Percentiles rank a stretch among this genome's conserved stretches.
phyloP scores from a whole-genome alignment of 1,140 invertebrate species.

The Platorchestia sp. region DNA sequence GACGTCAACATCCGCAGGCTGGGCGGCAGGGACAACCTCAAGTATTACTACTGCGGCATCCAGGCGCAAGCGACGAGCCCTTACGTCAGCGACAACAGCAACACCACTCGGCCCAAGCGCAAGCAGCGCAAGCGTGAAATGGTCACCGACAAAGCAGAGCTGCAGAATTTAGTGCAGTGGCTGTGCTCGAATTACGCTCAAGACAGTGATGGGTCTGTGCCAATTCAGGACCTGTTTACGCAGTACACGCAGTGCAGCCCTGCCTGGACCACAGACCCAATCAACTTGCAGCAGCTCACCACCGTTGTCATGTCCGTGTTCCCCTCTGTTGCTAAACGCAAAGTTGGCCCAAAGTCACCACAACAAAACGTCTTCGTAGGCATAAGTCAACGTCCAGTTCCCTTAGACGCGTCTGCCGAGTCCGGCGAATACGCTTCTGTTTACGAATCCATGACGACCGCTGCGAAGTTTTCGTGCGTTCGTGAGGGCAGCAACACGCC shows the following conservation, averaged over 20 bases:
- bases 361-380: conserved; percentile 67
- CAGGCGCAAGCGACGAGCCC: conserved; percentile 64
- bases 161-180: conserved; percentile 63
- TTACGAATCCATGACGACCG: conserved; percentile 59
- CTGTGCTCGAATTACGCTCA: conserved; percentile 60
- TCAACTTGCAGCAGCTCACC: conserved; percentile 62
- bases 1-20: conserved; percentile 65
- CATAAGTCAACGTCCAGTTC: conserved; percentile 59
- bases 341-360: conserved; percentile 59
- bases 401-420: conserved; percentile 59
- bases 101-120: conserved; percentile 66
- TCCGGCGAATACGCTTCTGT: conserved; percentile 56
- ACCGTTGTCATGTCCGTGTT: conserved; percentile 63
- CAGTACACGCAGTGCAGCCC: conserved; percentile 62
- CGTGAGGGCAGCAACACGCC: conserved; percentile 62
- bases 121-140: conserved; percentile 63
- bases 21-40: conserved; percentile 66
- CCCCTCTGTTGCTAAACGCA: conserved; percentile 57
- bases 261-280: conserved; percentile 58
- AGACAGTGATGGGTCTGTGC: conserved; percentile 56
- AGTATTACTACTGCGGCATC: conserved; percentile 67
- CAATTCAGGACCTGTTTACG: conserved; percentile 61
- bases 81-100: conserved; percentile 64
- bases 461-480: conserved; percentile 57
- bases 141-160: conserved; percentile 62